Conservation (phyloP, 2,113 vertebrate genomes). For the Caranx melampygus region DNA sequence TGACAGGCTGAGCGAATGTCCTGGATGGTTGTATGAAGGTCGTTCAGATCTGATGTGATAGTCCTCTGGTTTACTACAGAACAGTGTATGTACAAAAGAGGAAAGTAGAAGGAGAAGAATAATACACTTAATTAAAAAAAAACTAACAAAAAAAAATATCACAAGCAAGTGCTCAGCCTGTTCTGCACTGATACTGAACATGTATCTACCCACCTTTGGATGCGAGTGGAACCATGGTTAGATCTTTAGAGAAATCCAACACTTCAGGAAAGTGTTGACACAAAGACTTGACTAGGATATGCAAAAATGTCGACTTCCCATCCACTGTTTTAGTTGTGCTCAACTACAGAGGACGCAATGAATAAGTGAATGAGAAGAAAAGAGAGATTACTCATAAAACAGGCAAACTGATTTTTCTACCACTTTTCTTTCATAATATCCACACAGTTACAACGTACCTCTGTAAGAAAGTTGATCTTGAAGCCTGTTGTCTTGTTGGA, state of each 20-base stretch:
- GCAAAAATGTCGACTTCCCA: conserved; percentile 97
- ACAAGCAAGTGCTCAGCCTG: not conserved
- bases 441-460: conserved; percentile 82
- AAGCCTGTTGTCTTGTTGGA: conserved; percentile 95
- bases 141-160: not conserved
- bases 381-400: not conserved
- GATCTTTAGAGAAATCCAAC: conserved; percentile 96
- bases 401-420: not conserved
- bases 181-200: not conserved
- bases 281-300: conserved; percentile 97
- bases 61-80: conserved; percentile 92
- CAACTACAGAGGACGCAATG: conserved; percentile 82
- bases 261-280: conserved; percentile 98
- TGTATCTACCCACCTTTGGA: conserved; percentile 89
- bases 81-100: not conserved
- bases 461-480: conserved; percentile 98
- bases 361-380: not conserved
- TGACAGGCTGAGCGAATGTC: conserved; percentile 94
- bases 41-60: conserved; percentile 89
- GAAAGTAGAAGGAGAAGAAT: not conserved
- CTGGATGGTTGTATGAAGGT: conserved; percentile 90
- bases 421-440: not conserved
- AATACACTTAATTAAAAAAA: not conserved
- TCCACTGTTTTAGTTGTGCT: conserved; percentile 98
- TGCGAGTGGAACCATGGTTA: conserved; percentile 92